Evolutionary conservation across 1,140 invertebrate genomes (phyloP).

Genomic region (Lasioglossum albipes): DNA sequence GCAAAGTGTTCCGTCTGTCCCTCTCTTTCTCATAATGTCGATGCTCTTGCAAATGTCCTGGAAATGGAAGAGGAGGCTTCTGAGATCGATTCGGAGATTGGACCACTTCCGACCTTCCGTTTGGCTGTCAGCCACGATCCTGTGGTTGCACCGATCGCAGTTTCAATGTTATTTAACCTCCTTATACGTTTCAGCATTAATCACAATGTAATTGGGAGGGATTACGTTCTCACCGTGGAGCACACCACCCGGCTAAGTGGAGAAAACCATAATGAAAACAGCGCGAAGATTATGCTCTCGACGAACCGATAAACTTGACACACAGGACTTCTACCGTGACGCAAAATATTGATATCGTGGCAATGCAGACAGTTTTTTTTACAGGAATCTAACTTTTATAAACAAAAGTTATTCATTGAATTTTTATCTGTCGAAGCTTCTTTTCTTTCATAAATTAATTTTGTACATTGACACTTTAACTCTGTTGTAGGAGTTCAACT

Average conservation of each 20-base stretch:
- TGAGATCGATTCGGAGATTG: slow-evolving; percentile 68
- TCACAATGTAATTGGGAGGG: slow-evolving; percentile 15
- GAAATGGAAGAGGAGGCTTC: slow-evolving; percentile 65
- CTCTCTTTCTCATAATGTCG: slow-evolving; percentile 16
- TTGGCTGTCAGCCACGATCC: slow-evolving; percentile 61
- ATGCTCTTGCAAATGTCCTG: slow-evolving; percentile 62
- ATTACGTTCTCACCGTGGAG: background rate
- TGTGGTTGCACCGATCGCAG: slow-evolving; percentile 46
- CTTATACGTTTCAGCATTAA: slow-evolving; percentile 37
- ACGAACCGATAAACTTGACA: too few relatives aligned
- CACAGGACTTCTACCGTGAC: too few relatives aligned
- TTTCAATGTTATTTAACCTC: slow-evolving; percentile 49
- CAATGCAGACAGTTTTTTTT: too few relatives aligned
- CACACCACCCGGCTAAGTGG: background rate
- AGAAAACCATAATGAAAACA: background rate
- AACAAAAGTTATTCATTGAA: too few relatives aligned
- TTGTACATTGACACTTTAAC: too few relatives aligned
- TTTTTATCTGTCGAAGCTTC: too few relatives aligned
- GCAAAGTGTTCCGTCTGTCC: slow-evolving; percentile 43
- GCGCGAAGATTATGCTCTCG: background rate
- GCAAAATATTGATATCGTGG: too few relatives aligned
- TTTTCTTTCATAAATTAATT: too few relatives aligned
- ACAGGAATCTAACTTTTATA: too few relatives aligned
- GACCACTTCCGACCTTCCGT: slow-evolving; percentile 58
- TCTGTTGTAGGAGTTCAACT: too few relatives aligned